Percentiles rank a stretch among this genome's conserved stretches.
phyloP scores from a whole-genome alignment of 2,113 vertebrate species.

The Ciconia boyciana region DNA sequence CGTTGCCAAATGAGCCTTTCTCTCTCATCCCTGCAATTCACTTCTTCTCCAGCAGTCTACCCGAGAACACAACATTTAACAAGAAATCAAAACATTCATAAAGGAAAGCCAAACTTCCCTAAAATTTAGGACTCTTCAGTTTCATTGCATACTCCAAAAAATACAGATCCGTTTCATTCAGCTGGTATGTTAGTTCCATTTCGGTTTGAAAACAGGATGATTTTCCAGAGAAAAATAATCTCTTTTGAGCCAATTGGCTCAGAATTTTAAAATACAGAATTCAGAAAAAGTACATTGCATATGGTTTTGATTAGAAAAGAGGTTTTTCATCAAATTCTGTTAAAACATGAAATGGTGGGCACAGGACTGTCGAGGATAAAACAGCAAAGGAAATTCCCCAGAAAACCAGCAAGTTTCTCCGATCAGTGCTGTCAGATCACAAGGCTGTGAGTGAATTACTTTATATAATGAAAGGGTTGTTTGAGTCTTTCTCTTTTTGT shows the following conservation, averaged over 20 bases:
- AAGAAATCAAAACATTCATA: not conserved
- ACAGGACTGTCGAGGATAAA: not conserved
- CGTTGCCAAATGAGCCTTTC: not conserved
- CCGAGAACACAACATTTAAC: not conserved
- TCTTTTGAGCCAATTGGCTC: not conserved
- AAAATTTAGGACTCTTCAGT: not conserved
- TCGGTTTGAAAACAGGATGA: not conserved
- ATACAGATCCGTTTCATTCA: not conserved
- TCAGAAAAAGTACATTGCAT: not conserved
- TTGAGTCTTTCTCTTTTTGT: not conserved
- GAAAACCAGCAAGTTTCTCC: not conserved
- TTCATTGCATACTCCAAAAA: not conserved
- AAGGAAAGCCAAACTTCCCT: not conserved
- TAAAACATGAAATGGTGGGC: not conserved
- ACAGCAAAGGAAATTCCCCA: not conserved
- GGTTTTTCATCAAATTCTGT: not conserved
- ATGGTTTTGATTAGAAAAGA: slow-evolving; percentile 16
- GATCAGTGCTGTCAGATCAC: not conserved
- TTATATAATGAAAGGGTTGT: not conserved
- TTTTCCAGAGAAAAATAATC: slow-evolving; percentile 23
- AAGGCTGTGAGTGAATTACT: not conserved
- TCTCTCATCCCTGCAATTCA: not conserved
- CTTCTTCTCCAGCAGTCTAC: not conserved
- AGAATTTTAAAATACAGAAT: not conserved
- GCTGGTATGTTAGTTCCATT: not conserved